Evolutionary conservation across 2,113 vertebrate species (phyloP).

Genomic region (Laticauda colubrina): DNA sequence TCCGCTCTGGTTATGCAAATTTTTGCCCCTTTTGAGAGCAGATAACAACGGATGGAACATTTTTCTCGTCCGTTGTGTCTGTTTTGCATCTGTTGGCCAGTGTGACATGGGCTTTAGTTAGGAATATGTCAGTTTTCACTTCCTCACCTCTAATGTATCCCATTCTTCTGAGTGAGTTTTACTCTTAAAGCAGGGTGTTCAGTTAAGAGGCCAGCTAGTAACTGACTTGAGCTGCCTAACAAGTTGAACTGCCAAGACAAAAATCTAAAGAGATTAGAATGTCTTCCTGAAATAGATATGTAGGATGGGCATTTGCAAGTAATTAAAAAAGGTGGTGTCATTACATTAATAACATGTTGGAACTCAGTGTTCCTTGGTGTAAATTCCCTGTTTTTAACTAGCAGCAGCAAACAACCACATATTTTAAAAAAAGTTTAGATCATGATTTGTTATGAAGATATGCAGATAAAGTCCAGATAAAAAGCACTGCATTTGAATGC

Average conservation of each 20-base stretch:
- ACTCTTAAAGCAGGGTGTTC: background rate
- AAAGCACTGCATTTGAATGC: background rate
- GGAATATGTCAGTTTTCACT: background rate
- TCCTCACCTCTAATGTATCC: background rate
- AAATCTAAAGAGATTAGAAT: background rate
- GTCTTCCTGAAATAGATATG: background rate
- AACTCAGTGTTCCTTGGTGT: background rate
- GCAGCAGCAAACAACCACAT: background rate
- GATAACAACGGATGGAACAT: too few species aligned
- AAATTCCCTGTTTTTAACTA: background rate
- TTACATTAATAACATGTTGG: background rate
- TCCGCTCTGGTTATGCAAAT: too few species aligned
- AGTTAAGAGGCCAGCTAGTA: background rate
- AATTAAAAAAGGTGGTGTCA: background rate
- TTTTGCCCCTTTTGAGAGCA: too few species aligned
- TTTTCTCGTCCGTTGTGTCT: too few species aligned
- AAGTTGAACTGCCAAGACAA: background rate
- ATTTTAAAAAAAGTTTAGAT: background rate
- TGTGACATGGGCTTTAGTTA: too few species aligned
- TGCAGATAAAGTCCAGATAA: background rate
- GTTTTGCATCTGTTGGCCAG: too few species aligned
- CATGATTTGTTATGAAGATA: background rate
- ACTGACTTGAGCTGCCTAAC: background rate
- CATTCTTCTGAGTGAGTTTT: background rate
- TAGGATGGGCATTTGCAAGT: background rate